Evolutionary conservation across 2,888 invertebrate species (phyloP).

Genomic region (Glaucopsyche alexis): DNA sequence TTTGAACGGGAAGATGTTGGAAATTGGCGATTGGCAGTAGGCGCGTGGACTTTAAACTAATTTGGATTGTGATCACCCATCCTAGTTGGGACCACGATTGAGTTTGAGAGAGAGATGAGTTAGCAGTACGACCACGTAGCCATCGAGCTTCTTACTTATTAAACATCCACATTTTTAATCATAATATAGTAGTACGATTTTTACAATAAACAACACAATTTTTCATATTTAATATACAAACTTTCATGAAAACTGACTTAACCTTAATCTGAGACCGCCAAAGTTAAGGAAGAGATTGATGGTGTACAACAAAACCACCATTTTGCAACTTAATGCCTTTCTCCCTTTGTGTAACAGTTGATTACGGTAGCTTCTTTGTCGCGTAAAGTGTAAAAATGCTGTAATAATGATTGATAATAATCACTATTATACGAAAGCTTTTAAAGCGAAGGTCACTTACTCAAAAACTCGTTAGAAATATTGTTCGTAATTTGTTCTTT

Average conservation of each 20-base stretch:
- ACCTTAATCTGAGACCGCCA: neutral
- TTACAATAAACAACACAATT: too few species aligned
- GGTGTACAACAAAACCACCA: slow-evolving; percentile 2
- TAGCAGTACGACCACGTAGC: too few species aligned
- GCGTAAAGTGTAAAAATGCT: slow-evolving; percentile 5
- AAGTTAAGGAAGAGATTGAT: neutral
- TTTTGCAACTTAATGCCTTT: neutral
- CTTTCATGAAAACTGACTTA: neutral
- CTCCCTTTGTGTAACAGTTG: neutral
- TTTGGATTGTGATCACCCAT: too few species aligned
- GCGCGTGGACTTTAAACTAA: too few species aligned
- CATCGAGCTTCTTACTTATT: too few species aligned
- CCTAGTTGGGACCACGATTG: too few species aligned
- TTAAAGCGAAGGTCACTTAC: neutral
- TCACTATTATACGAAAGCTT: slow-evolving; percentile 3
- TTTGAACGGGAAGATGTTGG: too few species aligned
- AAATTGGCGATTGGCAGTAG: too few species aligned
- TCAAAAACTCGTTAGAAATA: slow-evolving; percentile 3
- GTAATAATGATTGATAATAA: slow-evolving; percentile 14
- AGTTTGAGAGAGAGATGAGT: too few species aligned
- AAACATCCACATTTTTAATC: too few species aligned
- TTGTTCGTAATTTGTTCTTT: neutral
- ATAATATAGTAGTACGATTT: too few species aligned
- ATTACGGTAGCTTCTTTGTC: slow-evolving; percentile 1
- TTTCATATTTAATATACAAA: neutral